Evolutionary conservation across 2,797 vertebrate genomes (phyloP).

Genomic region (Momotus momota): DNA sequence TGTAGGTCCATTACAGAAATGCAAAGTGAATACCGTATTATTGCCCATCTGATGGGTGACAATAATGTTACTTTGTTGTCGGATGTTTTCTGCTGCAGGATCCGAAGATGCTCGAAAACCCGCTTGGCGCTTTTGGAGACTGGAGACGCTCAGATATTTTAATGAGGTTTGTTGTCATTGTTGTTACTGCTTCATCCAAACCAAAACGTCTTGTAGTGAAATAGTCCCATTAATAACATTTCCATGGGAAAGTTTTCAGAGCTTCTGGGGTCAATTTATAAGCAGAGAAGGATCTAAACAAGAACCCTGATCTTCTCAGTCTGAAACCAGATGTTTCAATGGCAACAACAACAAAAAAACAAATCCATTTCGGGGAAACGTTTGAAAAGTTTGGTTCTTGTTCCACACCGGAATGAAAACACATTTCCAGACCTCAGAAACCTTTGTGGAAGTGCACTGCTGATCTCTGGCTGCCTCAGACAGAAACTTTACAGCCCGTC

Average conservation of each 20-base stretch:
- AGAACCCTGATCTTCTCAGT: neutral
- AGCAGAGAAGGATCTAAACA: neutral
- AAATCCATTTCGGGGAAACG: neutral
- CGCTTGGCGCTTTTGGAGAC: neutral
- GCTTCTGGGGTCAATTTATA: conserved; percentile 60
- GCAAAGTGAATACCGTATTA: conserved; percentile 23
- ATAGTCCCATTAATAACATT: conserved; percentile 41
- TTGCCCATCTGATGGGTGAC: conserved; percentile 45
- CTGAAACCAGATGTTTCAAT: conserved; percentile 57
- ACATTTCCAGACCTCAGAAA: conserved; percentile 6
- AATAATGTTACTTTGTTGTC: conserved; percentile 34
- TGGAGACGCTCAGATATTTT: conserved; percentile 21
- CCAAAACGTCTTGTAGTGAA: neutral
- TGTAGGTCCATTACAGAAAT: neutral
- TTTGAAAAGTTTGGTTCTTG: conserved; percentile 27
- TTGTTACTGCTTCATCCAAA: conserved; percentile 1
- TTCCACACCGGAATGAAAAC: neutral
- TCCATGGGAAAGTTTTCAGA: conserved; percentile 60
- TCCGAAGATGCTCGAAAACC: neutral
- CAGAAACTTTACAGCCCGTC: neutral
- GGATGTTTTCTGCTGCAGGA: neutral
- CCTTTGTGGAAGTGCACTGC: neutral
- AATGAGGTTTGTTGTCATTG: conserved; percentile 29
- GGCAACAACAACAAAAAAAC: neutral
- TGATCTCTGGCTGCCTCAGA: neutral